phyloP scores from a whole-genome alignment of 2,113 vertebrate genomes.

The Megalops atlanticus region DNA sequence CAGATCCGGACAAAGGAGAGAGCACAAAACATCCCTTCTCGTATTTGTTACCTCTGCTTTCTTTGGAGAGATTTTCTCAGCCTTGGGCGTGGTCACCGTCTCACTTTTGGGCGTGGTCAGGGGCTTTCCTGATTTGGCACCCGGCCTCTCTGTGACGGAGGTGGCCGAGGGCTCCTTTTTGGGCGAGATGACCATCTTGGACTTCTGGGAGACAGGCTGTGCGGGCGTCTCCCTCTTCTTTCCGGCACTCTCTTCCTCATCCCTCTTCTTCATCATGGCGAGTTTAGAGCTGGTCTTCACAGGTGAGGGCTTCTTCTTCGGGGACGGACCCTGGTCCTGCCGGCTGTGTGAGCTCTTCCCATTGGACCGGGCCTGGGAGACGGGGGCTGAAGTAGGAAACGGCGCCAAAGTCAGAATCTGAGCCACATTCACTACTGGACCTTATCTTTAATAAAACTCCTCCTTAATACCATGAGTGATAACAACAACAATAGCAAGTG shows the following conservation, averaged over 20 bases:
- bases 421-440: background rate
- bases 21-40: background rate
- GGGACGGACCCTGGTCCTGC: constrained; percentile 53
- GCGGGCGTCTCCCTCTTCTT: constrained; percentile 42
- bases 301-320: constrained; percentile 53
- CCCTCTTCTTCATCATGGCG: constrained; percentile 76
- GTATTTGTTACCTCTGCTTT: constrained; percentile 78
- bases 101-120: constrained; percentile 62
- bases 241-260: constrained; percentile 58
- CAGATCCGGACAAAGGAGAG: background rate
- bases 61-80: constrained; percentile 78
- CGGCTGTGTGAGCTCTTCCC: constrained; percentile 7
- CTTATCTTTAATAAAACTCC: too few relatives aligned
- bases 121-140: constrained; percentile 60
- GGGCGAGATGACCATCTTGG: constrained; percentile 58
- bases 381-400: background rate
- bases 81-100: constrained; percentile 60
- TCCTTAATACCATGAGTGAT: too few relatives aligned
- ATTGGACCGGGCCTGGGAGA: constrained; percentile 35
- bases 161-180: constrained; percentile 55
- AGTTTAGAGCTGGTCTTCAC: constrained; percentile 78
- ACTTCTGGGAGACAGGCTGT: constrained; percentile 17
- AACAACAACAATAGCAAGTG: too few relatives aligned
- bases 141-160: constrained; percentile 37
- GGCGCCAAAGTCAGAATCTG: background rate